These are phyloP conservation scores for Mandrillus leucophaeus DNA, from an alignment of 2,113 vertebrate species.

Conservation along the genomic window DNA sequence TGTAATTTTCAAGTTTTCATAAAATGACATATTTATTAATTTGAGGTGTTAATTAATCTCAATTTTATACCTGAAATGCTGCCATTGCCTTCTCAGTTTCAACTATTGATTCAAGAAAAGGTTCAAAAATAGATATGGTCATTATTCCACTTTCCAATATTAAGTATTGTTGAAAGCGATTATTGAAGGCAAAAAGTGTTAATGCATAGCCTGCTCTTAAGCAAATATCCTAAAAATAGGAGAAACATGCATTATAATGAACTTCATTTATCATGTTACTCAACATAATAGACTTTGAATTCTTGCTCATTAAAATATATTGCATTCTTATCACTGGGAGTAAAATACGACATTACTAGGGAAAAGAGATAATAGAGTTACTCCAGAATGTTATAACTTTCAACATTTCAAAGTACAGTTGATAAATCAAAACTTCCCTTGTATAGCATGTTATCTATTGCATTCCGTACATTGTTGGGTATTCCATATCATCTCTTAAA, in stretches of 20 bases:
- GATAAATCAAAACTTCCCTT: neutral
- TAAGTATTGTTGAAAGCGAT: slow-evolving; percentile 80
- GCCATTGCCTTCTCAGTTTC: slow-evolving; percentile 84
- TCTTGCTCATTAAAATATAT: neutral
- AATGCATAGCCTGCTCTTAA: slow-evolving; percentile 85
- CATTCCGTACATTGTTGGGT: neutral
- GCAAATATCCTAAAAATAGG: slow-evolving; percentile 80
- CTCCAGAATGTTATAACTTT: neutral
- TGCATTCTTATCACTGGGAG: neutral
- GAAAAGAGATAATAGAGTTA: neutral
- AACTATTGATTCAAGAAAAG: slow-evolving; percentile 81
- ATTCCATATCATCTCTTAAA: neutral
- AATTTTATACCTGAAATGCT: slow-evolving; percentile 87
- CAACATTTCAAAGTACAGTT: slow-evolving; percentile 42
- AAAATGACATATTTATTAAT: neutral
- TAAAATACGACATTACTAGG: neutral
- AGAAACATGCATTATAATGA: slow-evolving; percentile 35
- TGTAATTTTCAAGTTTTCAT: neutral
- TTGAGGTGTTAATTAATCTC: neutral
- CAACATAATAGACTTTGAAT: neutral
- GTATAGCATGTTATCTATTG: neutral
- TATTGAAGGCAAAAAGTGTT: slow-evolving; percentile 86
- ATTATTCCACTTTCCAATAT: slow-evolving; percentile 83
- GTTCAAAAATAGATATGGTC: slow-evolving; percentile 79
- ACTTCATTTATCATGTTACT: neutral